Conservation (phyloP, 2,888 invertebrate species). For the Nomada ruficornis region DNA sequence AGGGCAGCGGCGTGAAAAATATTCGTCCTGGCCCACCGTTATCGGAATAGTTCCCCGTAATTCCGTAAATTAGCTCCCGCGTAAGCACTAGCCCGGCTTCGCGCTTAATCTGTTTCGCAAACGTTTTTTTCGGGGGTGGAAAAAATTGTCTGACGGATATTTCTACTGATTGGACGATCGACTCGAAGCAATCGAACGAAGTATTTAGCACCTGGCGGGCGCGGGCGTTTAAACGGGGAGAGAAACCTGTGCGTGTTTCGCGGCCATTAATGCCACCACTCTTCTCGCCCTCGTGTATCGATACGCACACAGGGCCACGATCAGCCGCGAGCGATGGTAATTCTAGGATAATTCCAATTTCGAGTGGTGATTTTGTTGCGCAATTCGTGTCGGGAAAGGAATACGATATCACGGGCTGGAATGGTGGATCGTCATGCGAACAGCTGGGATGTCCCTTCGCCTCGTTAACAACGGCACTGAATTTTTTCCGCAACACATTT, state of each 20-base stretch:
- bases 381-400: conserved; percentile 78
- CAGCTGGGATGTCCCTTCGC: conserved; percentile 35
- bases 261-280: conserved; percentile 66
- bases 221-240: conserved; percentile 36
- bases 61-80: conserved; percentile 36
- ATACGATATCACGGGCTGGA: conserved; percentile 66
- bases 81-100: conserved; percentile 18
- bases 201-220: conserved; percentile 44
- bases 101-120: conserved; percentile 5
- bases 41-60: conserved; percentile 26
- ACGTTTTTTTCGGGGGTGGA: not conserved
- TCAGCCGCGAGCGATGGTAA: conserved; percentile 67
- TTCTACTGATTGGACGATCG: conserved; percentile 36
- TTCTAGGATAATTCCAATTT: conserved; percentile 78
- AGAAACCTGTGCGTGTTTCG: conserved; percentile 67
- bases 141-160: conserved; percentile 31
- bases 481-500: conserved; percentile 24
- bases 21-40: not conserved
- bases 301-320: conserved; percentile 53
- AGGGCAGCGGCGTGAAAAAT: not conserved
- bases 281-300: conserved; percentile 68
- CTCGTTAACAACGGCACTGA: conserved; percentile 25
- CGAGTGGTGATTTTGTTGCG: conserved; percentile 78
- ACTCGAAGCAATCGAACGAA: conserved; percentile 38
- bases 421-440: conserved; percentile 75